These are phyloP conservation scores for Carassius gibelio DNA, from an alignment of 2,113 vertebrate species.

Conservation along the genomic window DNA sequence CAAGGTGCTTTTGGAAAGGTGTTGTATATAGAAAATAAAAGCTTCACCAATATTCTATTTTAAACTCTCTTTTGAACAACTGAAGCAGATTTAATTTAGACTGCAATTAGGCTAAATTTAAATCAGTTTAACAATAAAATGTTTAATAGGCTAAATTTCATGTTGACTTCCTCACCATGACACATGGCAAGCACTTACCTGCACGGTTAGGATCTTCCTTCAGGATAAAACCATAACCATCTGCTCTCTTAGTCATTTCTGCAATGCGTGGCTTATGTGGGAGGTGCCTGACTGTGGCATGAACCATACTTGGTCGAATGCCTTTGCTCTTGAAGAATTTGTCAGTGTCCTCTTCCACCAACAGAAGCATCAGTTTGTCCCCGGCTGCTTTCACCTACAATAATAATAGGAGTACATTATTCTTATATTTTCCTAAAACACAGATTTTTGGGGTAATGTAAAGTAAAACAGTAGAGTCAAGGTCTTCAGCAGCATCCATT, in stretches of 20 bases:
- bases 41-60: neutral
- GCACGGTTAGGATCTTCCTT: constrained; percentile 61
- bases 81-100: neutral
- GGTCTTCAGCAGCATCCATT: neutral
- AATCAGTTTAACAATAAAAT: neutral
- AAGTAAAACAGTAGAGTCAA: neutral
- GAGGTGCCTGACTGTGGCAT: constrained; percentile 77
- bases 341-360: constrained; percentile 83
- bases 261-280: constrained; percentile 79
- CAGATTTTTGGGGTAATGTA: neutral
- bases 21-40: neutral
- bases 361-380: constrained; percentile 78
- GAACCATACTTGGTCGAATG: constrained; percentile 70
- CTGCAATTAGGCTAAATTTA: neutral
- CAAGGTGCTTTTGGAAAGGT: neutral
- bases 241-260: constrained; percentile 76
- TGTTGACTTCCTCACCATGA: neutral
- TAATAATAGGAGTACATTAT: neutral
- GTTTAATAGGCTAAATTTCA: neutral
- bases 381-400: constrained; percentile 81
- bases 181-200: constrained; percentile 56
- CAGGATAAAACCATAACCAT: constrained; percentile 88
- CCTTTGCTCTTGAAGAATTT: constrained; percentile 71
- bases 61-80: neutral
- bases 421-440: neutral